A percentile compares a stretch with the other conserved stretches of the same genome.
Evolutionary conservation across 2,888 invertebrate species (phyloP).

Genomic region (Brachyptera risi): DNA sequence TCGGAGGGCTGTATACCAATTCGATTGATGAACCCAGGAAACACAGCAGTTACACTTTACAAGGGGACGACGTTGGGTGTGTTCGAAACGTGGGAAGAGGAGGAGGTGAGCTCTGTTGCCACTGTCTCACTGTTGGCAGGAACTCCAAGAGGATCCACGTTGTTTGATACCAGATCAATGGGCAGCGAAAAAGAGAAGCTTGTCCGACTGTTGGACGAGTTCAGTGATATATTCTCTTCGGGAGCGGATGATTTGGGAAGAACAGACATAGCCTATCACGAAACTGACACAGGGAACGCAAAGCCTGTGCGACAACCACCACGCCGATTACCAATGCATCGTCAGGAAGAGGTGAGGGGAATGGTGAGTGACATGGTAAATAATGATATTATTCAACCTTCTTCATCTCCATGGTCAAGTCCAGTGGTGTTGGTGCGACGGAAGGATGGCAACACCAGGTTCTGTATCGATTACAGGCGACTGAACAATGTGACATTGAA

Average conservation of each 20-base stretch:
- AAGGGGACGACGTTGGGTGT: too few relatives aligned
- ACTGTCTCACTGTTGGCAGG: not conserved
- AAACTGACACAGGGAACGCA: not conserved
- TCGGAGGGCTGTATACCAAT: too few relatives aligned
- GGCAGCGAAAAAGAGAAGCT: not conserved
- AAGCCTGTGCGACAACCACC: too few relatives aligned
- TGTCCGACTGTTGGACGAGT: not conserved
- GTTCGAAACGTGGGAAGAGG: not conserved
- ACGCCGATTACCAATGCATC: not conserved
- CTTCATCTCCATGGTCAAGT: not conserved
- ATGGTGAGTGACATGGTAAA: not conserved
- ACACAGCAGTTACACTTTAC: too few relatives aligned
- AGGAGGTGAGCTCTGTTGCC: not conserved
- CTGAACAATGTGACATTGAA: not conserved
- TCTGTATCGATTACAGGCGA: constrained; percentile 1
- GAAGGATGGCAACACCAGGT: not conserved
- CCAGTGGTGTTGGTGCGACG: constrained; percentile 2
- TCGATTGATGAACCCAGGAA: too few relatives aligned
- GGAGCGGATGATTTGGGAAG: not conserved
- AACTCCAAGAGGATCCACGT: not conserved
- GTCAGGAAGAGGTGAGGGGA: not conserved
- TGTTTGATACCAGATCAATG: too few relatives aligned
- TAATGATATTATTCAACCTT: not conserved
- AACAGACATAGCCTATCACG: not conserved
- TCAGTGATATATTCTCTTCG: not conserved